Base-by-base conservation (phyloP, 2,113 vertebrate genomes). In the Poeciliopsis turrubarensis region DNA sequence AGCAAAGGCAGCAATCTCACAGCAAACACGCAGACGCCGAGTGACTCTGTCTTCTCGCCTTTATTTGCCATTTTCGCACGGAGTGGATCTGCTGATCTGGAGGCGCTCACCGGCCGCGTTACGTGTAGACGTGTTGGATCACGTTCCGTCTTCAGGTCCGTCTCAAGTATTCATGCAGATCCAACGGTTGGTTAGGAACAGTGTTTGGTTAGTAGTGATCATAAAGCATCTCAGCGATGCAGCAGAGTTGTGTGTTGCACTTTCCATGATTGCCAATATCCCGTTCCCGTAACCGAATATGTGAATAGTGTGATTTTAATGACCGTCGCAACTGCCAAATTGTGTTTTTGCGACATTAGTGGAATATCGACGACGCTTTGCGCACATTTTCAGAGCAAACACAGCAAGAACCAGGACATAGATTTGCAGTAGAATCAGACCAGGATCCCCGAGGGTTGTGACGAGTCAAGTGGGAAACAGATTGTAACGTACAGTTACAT, bases 1-100 rank as follows among this genome's bases (percentile, higher is more conserved):
- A 73, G 72, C 72, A 84, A 81, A 83, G 75, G 77, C 74, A 71
- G 72, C 54, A 25, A n/a, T 72, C 65, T 32, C 5, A 63, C 22
- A 63, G 3, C n/a, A 32, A 13, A 70, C 27, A 74, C 7, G 57
- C 31, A 63, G 37, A 77, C 25, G 67, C 30, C 17, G 31, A n/a
- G 29, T 47, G 14, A 54, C 51, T 63, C 0, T 51, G 22, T 30
- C 27, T 30, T 32, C 5, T 1, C 14, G 31, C 60, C 72, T 32
- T 74, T 11, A 57, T 57, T 57, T 57, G 22, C 10, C 44, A 47
- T 19, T 47, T 47, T 47, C 19, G 5, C 19, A 19, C 0, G 5
- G 17, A 17, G 44, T 1, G 19, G 15, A 47, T 5, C 44, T 47
- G 44, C 44, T 19, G 44, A 57, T 57, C 11, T 57, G 9, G 22